Evolutionary conservation across 2,888 invertebrate species (phyloP).

Genomic region (Habroteleia sp.): DNA sequence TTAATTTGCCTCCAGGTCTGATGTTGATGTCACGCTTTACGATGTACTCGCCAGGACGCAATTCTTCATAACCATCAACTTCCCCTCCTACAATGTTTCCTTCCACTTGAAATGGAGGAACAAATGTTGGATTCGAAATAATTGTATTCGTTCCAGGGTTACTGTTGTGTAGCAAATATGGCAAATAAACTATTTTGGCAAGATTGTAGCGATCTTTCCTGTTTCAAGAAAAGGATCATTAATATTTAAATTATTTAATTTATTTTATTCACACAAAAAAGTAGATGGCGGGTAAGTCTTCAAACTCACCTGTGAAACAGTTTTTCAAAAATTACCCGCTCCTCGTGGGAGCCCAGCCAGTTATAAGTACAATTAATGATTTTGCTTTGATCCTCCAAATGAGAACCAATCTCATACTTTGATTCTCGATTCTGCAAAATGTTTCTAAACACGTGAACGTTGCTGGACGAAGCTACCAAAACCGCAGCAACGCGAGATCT

Average conservation of each 20-base stretch:
- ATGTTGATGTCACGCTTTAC: slow-evolving; percentile 97
- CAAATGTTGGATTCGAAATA: slow-evolving; percentile 88
- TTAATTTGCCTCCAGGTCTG: slow-evolving; percentile 94
- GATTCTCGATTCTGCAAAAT: slow-evolving; percentile 95
- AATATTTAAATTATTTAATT: neutral
- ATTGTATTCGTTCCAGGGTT: slow-evolving; percentile 93
- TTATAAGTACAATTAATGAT: slow-evolving; percentile 96
- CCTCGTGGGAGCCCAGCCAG: slow-evolving; percentile 92
- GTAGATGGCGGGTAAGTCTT: too few relatives aligned
- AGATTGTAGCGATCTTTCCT: slow-evolving; percentile 96
- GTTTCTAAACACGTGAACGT: slow-evolving; percentile 93
- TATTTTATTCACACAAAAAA: too few relatives aligned
- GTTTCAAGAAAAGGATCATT: slow-evolving; percentile 19
- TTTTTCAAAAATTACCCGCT: slow-evolving; percentile 87
- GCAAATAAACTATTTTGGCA: slow-evolving; percentile 94
- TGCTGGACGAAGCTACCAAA: slow-evolving; percentile 94
- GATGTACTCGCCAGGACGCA: slow-evolving; percentile 92
- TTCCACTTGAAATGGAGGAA: slow-evolving; percentile 88
- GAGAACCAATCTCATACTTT: slow-evolving; percentile 96
- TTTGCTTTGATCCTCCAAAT: slow-evolving; percentile 96
- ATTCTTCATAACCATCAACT: slow-evolving; percentile 93
- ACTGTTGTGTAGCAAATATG: slow-evolving; percentile 93
- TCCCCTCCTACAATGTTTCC: slow-evolving; percentile 93
- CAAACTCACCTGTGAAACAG: slow-evolving; percentile 85
- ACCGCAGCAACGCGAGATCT: slow-evolving; percentile 96